These are phyloP conservation scores for Thymelicus lineola DNA, from an alignment of 2,888 invertebrate genomes.

Conservation along the genomic window DNA sequence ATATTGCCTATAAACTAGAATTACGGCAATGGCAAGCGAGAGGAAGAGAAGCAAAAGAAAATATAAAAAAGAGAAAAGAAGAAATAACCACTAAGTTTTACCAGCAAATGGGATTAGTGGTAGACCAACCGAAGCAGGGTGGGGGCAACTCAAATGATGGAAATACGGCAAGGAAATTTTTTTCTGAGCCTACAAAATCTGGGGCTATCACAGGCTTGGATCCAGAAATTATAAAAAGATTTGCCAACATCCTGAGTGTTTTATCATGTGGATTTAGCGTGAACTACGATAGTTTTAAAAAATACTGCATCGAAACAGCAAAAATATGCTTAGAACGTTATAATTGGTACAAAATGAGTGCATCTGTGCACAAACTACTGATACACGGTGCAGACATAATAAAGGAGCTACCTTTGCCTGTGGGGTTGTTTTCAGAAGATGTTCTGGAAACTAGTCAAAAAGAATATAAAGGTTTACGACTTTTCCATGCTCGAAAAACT, in stretches of 20 bases:
- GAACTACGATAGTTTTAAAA: too few relatives aligned
- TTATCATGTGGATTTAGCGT: slow-evolving; percentile 21
- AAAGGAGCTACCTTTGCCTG: too few relatives aligned
- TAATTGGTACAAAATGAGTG: too few relatives aligned
- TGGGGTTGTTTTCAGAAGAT: too few relatives aligned
- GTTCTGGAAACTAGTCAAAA: too few relatives aligned
- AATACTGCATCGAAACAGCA: too few relatives aligned
- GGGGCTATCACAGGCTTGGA: slow-evolving; percentile 39
- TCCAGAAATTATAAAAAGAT: slow-evolving; percentile 37
- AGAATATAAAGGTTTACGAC: too few relatives aligned
- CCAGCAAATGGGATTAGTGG: slow-evolving; percentile 28
- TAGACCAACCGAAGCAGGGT: slow-evolving; percentile 37
- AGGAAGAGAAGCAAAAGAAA: slow-evolving; percentile 43
- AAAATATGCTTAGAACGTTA: too few relatives aligned
- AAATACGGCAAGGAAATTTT: slow-evolving; percentile 40
- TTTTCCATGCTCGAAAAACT: too few relatives aligned
- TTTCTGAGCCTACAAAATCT: slow-evolving; percentile 35
- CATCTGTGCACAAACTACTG: too few relatives aligned
- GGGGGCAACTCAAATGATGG: slow-evolving; percentile 42
- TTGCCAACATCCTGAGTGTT: too few relatives aligned
- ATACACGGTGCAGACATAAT: too few relatives aligned
- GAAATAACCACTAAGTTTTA: slow-evolving; percentile 41
- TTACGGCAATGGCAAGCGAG: slow-evolving; percentile 54
- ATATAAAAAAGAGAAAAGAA: slow-evolving; percentile 42
- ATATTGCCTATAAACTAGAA: slow-evolving; percentile 51